phyloP scores from a whole-genome alignment of 1,140 invertebrate species.

The Scaptodrosophila lebanonensis region DNA sequence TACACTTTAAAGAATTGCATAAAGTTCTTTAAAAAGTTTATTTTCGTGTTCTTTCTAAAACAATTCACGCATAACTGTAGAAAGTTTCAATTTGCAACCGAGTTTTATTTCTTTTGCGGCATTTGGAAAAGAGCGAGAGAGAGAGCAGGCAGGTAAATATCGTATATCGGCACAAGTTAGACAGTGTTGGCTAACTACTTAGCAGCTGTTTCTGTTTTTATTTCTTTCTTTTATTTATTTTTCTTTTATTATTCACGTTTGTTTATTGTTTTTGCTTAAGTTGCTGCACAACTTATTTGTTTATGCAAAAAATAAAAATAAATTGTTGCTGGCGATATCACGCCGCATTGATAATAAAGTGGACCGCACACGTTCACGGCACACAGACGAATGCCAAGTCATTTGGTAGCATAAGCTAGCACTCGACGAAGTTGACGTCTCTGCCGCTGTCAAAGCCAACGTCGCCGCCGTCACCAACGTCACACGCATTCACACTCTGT shows the following conservation, averaged over 20 bases:
- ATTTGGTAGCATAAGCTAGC: too few relatives aligned
- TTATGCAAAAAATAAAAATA: too few relatives aligned
- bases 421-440: too few relatives aligned
- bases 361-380: conserved; percentile 40
- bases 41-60: conserved; percentile 14
- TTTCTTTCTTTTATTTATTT: conserved; percentile 14
- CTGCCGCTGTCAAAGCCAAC: too few relatives aligned
- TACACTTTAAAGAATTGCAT: neutral
- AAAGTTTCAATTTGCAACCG: conserved; percentile 32
- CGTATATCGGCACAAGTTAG: conserved; percentile 14
- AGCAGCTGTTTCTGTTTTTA: conserved; percentile 33
- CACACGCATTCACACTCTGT: too few relatives aligned
- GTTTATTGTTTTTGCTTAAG: conserved; percentile 26
- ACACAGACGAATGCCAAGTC: conserved; percentile 45
- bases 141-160: conserved; percentile 18
- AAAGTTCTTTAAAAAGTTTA: neutral
- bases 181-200: conserved; percentile 24
- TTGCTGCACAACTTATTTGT: conserved; percentile 17
- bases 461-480: neutral
- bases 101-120: conserved; percentile 40
- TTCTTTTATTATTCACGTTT: conserved; percentile 31
- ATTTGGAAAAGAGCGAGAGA: neutral
- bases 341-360: neutral
- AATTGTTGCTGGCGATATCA: neutral
- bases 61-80: conserved; percentile 54